Base-by-base conservation (phyloP, 1,140 invertebrate species). In the Euura lappo region DNA sequence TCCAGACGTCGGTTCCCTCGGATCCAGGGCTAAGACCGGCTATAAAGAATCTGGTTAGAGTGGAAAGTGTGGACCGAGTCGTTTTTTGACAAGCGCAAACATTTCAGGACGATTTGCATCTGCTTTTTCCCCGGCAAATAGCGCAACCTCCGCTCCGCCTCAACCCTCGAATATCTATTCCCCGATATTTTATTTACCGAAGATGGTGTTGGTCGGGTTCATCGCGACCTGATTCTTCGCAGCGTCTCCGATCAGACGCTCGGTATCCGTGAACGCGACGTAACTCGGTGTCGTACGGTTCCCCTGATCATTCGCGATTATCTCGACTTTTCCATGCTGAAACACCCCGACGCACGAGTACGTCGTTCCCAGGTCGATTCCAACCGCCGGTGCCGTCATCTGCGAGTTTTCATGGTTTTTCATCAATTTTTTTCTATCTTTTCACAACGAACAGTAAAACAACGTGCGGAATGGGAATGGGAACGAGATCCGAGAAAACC, bases 251-350 rank as follows among this genome's bases (percentile, higher is more conserved):
- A 97, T 94, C 8, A 98, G 87, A 45, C 96, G 87, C 83, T 98
- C 96, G 0, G 93, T 93, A 68, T 97, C 96, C 2, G 93, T 96
- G 86, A 98, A 98, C 3, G 96, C 96, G 10, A 98, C 96, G 84
- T 96, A 97, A 71, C 93, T 94, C 3, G 96, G 95, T 13, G 96
- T 97, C 11, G 95, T 97, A 72, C 95, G 89, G 84, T 97, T 97
- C 60, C 96, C 96, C 85, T 97, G 95, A 79, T 97, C 95, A 79
- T 98, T 98, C 64, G 95, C 94, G 69, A 97, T 97, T 77, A 97
- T 97, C 83, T 97, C 95, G 6, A 97, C 95, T 82, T 95, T 94
- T 46, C 95, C 94, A 81, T 96, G 90, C 79, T 94, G 92, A 81
- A 93, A 95, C 2, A 95, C 93, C 65, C 92, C 94, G 3, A 95